These are phyloP conservation scores for Cistogaster globosa DNA, from an alignment of 2,888 invertebrate species.

Conservation along the genomic window DNA sequence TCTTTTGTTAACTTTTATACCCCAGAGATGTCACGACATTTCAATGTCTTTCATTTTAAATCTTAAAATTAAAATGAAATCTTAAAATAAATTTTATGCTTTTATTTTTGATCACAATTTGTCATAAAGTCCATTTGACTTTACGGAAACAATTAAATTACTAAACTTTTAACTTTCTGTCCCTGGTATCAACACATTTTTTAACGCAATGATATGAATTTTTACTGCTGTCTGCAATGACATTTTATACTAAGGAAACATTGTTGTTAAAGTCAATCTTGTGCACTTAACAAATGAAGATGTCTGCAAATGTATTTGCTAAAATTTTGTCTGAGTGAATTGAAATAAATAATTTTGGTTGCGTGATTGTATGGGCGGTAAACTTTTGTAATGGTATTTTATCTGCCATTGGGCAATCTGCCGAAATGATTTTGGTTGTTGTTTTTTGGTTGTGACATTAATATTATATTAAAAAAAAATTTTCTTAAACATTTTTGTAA, in stretches of 20 bases:
- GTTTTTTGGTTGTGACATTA: conserved; percentile 7
- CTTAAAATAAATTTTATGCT: not conserved
- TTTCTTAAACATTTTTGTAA: too few relatives aligned
- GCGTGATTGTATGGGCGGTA: conserved; percentile 13
- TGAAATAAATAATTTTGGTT: conserved; percentile 36
- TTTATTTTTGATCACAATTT: not conserved
- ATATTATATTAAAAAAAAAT: too few relatives aligned
- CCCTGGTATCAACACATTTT: conserved; percentile 25
- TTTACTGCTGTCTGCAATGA: not conserved
- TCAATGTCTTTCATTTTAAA: conserved; percentile 1
- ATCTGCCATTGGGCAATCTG: conserved; percentile 71
- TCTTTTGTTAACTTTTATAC: too few relatives aligned
- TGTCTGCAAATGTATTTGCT: not conserved
- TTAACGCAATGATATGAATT: not conserved
- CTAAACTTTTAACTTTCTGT: conserved; percentile 46
- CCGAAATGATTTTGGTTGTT: conserved; percentile 59
- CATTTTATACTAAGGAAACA: conserved; percentile 38
- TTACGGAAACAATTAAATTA: conserved; percentile 54
- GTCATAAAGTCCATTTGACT: conserved; percentile 9
- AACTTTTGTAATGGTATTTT: conserved; percentile 52
- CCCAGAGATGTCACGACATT: too few relatives aligned
- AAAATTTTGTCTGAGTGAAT: conserved; percentile 33
- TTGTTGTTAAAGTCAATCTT: conserved; percentile 2
- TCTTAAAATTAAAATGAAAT: not conserved
- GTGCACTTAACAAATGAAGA: not conserved